phyloP scores from a whole-genome alignment of 2,888 invertebrate species.

The Phaedon cochleariae region DNA sequence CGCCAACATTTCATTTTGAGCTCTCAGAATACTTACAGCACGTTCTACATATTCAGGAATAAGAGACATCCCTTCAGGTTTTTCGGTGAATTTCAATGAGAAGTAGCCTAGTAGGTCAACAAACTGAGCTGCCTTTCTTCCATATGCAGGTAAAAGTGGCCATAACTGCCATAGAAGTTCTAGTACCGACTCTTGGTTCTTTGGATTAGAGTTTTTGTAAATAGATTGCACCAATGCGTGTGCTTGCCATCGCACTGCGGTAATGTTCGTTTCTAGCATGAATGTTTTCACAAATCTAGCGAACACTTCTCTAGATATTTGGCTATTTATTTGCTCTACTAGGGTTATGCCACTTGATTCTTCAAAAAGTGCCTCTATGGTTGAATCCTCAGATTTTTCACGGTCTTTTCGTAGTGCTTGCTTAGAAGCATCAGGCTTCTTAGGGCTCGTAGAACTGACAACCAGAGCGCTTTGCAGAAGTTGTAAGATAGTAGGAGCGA shows the following conservation, averaged over 20 bases:
- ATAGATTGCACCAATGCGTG: conserved; percentile 86
- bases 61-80: conserved; percentile 64
- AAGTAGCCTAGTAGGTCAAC: conserved; percentile 96
- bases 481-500: conserved; percentile 90
- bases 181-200: conserved; percentile 81
- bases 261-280: conserved; percentile 91
- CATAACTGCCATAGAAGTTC: conserved; percentile 91
- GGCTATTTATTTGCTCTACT: conserved; percentile 75
- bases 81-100: conserved; percentile 85
- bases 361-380: conserved; percentile 72
- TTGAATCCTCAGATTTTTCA: conserved; percentile 74
- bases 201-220: conserved; percentile 81
- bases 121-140: conserved; percentile 94
- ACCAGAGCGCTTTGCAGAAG: conserved; percentile 90
- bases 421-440: conserved; percentile 47
- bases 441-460: conserved; percentile 58
- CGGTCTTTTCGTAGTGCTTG: conserved; percentile 65
- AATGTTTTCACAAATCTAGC: conserved; percentile 87
- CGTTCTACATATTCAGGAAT: conserved; percentile 82
- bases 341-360: conserved; percentile 73
- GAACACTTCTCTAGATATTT: conserved; percentile 71
- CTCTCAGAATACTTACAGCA: conserved; percentile 83
- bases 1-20: conserved; percentile 88
- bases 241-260: conserved; percentile 94
- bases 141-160: conserved; percentile 89